A percentile compares a stretch with the other conserved stretches of the same genome.
These are phyloP conservation scores for Cromileptes altivelis DNA, from an alignment of 2,113 vertebrate genomes.

Conservation along the genomic window DNA sequence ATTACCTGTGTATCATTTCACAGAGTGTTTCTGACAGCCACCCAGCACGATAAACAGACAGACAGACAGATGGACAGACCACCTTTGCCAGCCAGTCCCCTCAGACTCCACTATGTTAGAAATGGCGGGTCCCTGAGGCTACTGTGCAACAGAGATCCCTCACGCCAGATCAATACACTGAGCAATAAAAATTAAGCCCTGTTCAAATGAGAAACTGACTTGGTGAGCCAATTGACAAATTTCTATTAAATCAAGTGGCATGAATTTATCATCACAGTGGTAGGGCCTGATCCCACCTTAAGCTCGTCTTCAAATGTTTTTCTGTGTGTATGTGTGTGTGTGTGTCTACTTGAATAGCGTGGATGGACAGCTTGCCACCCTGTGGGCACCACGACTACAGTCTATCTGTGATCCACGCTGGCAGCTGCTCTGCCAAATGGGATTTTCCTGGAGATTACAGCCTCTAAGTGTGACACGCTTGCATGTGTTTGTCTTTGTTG, in stretches of 20 bases:
- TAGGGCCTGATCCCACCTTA: conserved; percentile 57
- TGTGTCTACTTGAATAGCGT: conserved; percentile 58
- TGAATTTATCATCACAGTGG: conserved; percentile 61
- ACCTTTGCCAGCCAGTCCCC: conserved; percentile 48
- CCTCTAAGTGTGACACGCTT: conserved; percentile 77
- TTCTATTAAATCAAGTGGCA: conserved; percentile 69
- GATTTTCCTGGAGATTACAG: conserved; percentile 86
- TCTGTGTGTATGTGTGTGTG: conserved; percentile 25
- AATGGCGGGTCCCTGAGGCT: conserved; percentile 54
- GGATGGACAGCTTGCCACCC: conserved; percentile 86
- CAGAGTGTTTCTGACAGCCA: conserved; percentile 47
- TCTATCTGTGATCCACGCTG: conserved; percentile 81
- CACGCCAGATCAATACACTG: conserved; percentile 64
- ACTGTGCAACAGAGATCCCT: conserved; percentile 49
- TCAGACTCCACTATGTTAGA: conserved; percentile 45
- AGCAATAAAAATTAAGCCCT: conserved; percentile 65
- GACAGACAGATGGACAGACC: conserved; percentile 65
- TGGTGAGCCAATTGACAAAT: conserved; percentile 50
- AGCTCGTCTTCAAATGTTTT: conserved; percentile 31
- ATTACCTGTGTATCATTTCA: conserved; percentile 7
- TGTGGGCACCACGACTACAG: conserved; percentile 76
- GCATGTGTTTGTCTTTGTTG: conserved; percentile 81
- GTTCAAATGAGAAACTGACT: conserved; percentile 62
- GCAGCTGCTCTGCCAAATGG: conserved; percentile 87
- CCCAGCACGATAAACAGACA: conserved; percentile 55